A percentile compares a stretch with the other conserved stretches of the same genome.
These are phyloP conservation scores for Aphodius granarius DNA, from an alignment of 2,888 invertebrate genomes.

Conservation along the genomic window DNA sequence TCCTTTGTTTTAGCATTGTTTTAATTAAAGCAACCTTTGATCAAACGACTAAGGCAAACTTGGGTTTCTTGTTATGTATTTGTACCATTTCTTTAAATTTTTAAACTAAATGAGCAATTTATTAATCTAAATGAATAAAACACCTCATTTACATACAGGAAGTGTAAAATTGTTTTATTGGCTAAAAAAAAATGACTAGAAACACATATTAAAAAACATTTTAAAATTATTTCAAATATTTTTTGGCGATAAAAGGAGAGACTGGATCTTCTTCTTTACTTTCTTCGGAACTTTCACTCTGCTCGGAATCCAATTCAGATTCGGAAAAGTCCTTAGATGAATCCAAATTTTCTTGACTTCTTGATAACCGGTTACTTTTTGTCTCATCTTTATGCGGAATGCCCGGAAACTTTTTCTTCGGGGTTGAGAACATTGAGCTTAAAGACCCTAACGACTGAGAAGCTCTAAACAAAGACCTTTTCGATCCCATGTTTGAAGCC, in stretches of 20 bases:
- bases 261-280: constrained; percentile 22
- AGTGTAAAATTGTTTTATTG: background rate
- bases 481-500: constrained; percentile 41
- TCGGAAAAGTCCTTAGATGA: constrained; percentile 29
- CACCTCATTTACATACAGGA: no score
- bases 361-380: constrained; percentile 25
- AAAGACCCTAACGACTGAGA: constrained; percentile 48
- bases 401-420: constrained; percentile 37
- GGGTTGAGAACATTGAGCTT: constrained; percentile 44
- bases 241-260: constrained; percentile 37
- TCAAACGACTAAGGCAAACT: no score
- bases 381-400: constrained; percentile 21
- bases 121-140: background rate
- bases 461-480: constrained; percentile 41
- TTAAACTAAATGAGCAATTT: no score
- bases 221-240: constrained; percentile 37
- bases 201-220: background rate
- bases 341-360: constrained; percentile 43
- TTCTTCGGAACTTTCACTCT: constrained; percentile 20
- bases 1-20: no score
- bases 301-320: constrained; percentile 32
- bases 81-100: background rate
- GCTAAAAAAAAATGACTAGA: background rate
- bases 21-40: no score
- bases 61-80: background rate